These are phyloP conservation scores for Leptoteleia sp. DNA, from an alignment of 1,140 invertebrate species.

Conservation along the genomic window DNA sequence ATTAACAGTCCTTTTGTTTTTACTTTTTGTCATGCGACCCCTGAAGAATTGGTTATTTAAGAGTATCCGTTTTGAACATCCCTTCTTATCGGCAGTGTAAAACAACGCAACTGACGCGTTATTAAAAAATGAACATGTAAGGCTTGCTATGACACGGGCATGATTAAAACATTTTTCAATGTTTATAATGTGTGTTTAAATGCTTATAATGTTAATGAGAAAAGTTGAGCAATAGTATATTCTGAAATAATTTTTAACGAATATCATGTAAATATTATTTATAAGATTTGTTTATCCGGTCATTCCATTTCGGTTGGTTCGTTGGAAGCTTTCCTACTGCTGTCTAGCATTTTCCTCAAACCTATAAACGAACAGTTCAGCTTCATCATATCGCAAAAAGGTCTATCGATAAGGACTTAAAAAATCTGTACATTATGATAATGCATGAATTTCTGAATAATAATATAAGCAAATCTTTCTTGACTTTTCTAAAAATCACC, in stretches of 20 bases:
- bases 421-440: no score
- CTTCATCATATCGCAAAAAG: no score
- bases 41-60: slow-evolving; percentile 36
- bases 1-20: no score
- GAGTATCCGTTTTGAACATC: background rate
- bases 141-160: slow-evolving; percentile 33
- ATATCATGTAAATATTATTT: slow-evolving; percentile 3
- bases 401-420: no score
- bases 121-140: slow-evolving; percentile 32
- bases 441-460: no score
- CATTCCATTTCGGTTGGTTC: background rate
- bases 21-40: slow-evolving; percentile 39
- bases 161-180: slow-evolving; percentile 34
- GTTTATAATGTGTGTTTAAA: no score
- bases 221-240: slow-evolving; percentile 1
- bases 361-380: no score
- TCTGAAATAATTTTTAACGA: slow-evolving; percentile 1
- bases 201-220: slow-evolving; percentile 26
- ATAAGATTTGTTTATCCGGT: background rate
- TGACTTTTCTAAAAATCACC: no score
- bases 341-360: no score
- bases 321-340: slow-evolving; percentile 2
- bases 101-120: background rate
- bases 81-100: slow-evolving; percentile 14
- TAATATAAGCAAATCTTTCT: no score